phyloP scores from a whole-genome alignment of 2,113 vertebrate species.

The Haemorhous mexicanus region DNA sequence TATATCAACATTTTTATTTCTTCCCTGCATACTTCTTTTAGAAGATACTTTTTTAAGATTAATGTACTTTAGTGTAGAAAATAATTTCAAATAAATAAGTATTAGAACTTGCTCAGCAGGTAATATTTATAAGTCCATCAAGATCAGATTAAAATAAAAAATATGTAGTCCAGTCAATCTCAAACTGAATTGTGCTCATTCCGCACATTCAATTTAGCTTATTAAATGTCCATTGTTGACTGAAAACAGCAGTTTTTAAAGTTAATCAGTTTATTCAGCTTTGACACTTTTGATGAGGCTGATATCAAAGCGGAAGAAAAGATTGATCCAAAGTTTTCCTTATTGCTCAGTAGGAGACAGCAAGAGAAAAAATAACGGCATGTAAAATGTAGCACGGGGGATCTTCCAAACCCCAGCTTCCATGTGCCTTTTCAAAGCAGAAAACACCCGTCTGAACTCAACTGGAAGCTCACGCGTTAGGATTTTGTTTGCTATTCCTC shows the following conservation, averaged over 20 bases:
- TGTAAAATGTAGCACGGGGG: slow-evolving; percentile 64
- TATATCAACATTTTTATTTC: slow-evolving; percentile 68
- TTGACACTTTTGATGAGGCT: slow-evolving; percentile 69
- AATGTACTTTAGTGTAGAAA: slow-evolving; percentile 74
- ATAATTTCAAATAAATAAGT: slow-evolving; percentile 84
- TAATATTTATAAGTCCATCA: slow-evolving; percentile 80
- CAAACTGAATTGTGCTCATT: slow-evolving; percentile 70
- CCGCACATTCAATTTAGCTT: slow-evolving; percentile 71
- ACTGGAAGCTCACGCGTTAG: slow-evolving; percentile 53
- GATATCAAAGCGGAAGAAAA: slow-evolving; percentile 76
- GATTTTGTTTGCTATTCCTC: slow-evolving; percentile 66
- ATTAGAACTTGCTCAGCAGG: slow-evolving; percentile 78
- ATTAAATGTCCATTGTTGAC: slow-evolving; percentile 76
- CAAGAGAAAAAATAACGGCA: slow-evolving; percentile 63
- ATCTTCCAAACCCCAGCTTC: slow-evolving; percentile 77
- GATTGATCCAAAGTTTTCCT: slow-evolving; percentile 70
- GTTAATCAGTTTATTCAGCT: slow-evolving; percentile 78
- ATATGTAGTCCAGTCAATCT: slow-evolving; percentile 71
- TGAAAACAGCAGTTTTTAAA: slow-evolving; percentile 73
- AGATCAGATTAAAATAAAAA: slow-evolving; percentile 72
- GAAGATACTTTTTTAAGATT: slow-evolving; percentile 72
- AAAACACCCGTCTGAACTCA: slow-evolving; percentile 67
- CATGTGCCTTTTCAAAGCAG: slow-evolving; percentile 66
- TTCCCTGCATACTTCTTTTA: slow-evolving; percentile 69
- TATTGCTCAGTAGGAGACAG: slow-evolving; percentile 74